Evolutionary conservation across 1,140 invertebrate species (phyloP).

Genomic region (Scaptodrosophila lebanonensis): DNA sequence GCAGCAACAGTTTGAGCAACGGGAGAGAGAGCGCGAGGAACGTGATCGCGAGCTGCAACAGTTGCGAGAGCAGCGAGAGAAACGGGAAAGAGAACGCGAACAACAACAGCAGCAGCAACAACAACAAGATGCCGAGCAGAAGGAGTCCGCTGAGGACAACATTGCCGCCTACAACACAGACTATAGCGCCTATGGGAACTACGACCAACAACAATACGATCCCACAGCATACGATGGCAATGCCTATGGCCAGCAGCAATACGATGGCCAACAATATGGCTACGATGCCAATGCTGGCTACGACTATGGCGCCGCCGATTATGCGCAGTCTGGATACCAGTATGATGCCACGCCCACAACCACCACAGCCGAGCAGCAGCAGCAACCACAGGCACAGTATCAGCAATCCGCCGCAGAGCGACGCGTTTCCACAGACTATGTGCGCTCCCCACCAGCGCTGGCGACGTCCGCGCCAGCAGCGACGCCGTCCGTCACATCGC

Average conservation of each 20-base stretch:
- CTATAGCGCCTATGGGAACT: slow-evolving; percentile 59
- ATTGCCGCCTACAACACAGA: slow-evolving; percentile 66
- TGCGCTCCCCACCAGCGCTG: slow-evolving; percentile 45
- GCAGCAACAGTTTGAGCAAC: slow-evolving; percentile 29
- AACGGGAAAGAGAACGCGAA: slow-evolving; percentile 31
- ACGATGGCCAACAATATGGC: slow-evolving; percentile 61
- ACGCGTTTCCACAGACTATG: slow-evolving; percentile 37
- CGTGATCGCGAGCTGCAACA: slow-evolving; percentile 26
- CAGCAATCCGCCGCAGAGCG: slow-evolving; percentile 23
- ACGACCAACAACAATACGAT: slow-evolving; percentile 75
- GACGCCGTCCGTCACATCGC: slow-evolving; percentile 15
- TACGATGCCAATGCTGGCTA: slow-evolving; percentile 47
- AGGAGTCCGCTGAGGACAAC: slow-evolving; percentile 44
- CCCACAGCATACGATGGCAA: slow-evolving; percentile 59
- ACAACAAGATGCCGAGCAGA: slow-evolving; percentile 25
- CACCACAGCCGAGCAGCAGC: slow-evolving; percentile 19
- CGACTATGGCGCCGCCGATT: slow-evolving; percentile 44
- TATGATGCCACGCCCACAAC: slow-evolving; percentile 47
- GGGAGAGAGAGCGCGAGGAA: slow-evolving; percentile 3
- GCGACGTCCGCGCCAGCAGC: slow-evolving; percentile 32
- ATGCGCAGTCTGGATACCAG: slow-evolving; percentile 55
- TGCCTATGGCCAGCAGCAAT: slow-evolving; percentile 59
- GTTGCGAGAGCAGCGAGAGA: slow-evolving; percentile 27
- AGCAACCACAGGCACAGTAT: slow-evolving; percentile 24
- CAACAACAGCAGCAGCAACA: slow-evolving; percentile 27